Percentiles rank a stretch among this genome's conserved stretches.
Evolutionary conservation across 2,797 vertebrate genomes (phyloP).

Genomic region (Parambassis ranga): DNA sequence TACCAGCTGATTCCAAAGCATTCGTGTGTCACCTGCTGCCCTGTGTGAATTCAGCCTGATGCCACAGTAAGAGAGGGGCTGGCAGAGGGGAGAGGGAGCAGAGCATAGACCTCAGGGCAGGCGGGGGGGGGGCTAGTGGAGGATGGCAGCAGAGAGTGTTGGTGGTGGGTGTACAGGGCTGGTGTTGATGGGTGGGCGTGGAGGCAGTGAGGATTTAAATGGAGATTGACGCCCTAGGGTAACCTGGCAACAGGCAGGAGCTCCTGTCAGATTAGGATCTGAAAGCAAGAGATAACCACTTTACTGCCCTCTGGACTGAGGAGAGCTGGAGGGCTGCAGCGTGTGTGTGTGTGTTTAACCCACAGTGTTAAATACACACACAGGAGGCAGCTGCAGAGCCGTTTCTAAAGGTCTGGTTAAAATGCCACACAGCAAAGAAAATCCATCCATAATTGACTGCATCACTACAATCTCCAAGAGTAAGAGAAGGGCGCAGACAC

Average conservation of each 20-base stretch:
- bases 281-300: conserved; percentile 94
- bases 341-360: conserved; percentile 77
- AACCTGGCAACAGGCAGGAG: conserved; percentile 94
- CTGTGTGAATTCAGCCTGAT: conserved; percentile 50
- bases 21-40: conserved; percentile 62
- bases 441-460: conserved; percentile 67
- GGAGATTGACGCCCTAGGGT: conserved; percentile 81
- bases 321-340: conserved; percentile 67
- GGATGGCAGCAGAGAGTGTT: conserved; percentile 30
- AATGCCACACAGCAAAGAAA: conserved; percentile 70
- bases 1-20: conserved; percentile 57
- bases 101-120: conserved; percentile 23
- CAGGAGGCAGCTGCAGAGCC: conserved; percentile 76
- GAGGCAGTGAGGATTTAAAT: conserved; percentile 79
- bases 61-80: conserved; percentile 20
- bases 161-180: conserved; percentile 51
- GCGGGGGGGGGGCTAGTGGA: conserved; percentile 13
- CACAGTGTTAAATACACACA: conserved; percentile 50
- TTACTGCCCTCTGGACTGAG: conserved; percentile 86
- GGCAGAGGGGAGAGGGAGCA: conserved; percentile 13
- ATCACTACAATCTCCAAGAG: conserved; percentile 31
- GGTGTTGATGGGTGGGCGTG: conserved; percentile 74
- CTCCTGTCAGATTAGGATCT: conserved; percentile 97
- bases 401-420: conserved; percentile 76
- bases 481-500: conserved; percentile 8